Conservation (phyloP, 2,888 invertebrate species). For the Podabrus alpinus region DNA sequence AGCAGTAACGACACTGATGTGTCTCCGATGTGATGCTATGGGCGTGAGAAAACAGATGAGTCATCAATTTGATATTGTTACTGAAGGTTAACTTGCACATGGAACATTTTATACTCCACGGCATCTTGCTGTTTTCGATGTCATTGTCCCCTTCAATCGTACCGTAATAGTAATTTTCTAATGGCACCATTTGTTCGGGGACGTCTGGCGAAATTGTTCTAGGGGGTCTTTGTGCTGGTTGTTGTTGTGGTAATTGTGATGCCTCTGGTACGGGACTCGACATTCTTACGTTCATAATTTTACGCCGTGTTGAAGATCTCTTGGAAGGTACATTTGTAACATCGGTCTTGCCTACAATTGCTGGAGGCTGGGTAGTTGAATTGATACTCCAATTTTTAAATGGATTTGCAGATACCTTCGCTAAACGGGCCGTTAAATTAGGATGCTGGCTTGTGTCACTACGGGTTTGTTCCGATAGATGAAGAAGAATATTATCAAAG, state of each 20-base stretch:
- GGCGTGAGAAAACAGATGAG: slow-evolving; percentile 74
- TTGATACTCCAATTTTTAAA: slow-evolving; percentile 66
- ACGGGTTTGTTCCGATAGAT: slow-evolving; percentile 79
- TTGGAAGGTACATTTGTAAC: slow-evolving; percentile 17
- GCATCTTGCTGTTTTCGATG: slow-evolving; percentile 36
- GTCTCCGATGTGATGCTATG: slow-evolving; percentile 56
- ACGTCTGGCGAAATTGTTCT: slow-evolving; percentile 53
- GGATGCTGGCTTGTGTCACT: slow-evolving; percentile 67
- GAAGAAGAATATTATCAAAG: slow-evolving; percentile 79
- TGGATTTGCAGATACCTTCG: slow-evolving; percentile 70
- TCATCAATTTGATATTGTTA: slow-evolving; percentile 73
- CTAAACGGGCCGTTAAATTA: slow-evolving; percentile 65
- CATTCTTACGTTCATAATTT: slow-evolving; percentile 34
- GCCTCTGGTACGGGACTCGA: slow-evolving; percentile 36
- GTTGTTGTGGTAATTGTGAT: slow-evolving; percentile 40
- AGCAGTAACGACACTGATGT: slow-evolving; percentile 69
- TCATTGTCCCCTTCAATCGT: slow-evolving; percentile 53
- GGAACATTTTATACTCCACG: slow-evolving; percentile 50
- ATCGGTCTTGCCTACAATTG: slow-evolving; percentile 8
- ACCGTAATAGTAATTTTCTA: slow-evolving; percentile 70
- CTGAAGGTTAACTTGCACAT: slow-evolving; percentile 58
- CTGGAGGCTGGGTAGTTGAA: slow-evolving; percentile 14
- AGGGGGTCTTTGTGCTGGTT: slow-evolving; percentile 50
- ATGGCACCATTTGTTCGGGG: slow-evolving; percentile 57
- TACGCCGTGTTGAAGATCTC: slow-evolving; percentile 37